Conservation (phyloP, 2,888 invertebrate genomes). For the Atrina japonica region DNA sequence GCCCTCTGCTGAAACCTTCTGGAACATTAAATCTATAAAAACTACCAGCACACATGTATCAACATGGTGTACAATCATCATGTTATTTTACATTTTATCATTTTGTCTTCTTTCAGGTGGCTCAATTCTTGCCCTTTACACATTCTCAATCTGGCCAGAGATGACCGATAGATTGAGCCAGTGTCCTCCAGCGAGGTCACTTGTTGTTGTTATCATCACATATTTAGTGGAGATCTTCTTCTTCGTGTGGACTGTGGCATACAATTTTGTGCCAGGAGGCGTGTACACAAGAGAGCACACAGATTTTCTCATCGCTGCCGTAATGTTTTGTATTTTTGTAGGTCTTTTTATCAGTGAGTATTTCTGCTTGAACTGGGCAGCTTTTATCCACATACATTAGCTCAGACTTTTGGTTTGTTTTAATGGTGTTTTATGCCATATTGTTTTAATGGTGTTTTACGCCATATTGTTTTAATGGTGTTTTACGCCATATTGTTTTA, state of each 20-base stretch:
- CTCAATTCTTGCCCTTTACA: constrained; percentile 72
- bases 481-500: too few species aligned
- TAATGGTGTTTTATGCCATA: neutral
- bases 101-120: constrained; percentile 66
- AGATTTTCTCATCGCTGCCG: constrained; percentile 72
- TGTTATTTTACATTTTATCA: neutral
- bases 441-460: too few species aligned
- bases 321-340: constrained; percentile 67
- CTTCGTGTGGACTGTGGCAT: constrained; percentile 81
- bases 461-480: too few species aligned
- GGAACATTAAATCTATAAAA: too few species aligned
- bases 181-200: constrained; percentile 72
- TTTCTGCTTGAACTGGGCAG: neutral
- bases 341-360: constrained; percentile 67
- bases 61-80: too few species aligned
- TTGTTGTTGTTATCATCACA: constrained; percentile 70
- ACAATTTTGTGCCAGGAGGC: constrained; percentile 81
- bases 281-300: constrained; percentile 80
- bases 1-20: too few species aligned
- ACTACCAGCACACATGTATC: too few species aligned
- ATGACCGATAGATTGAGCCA: constrained; percentile 69
- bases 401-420: too few species aligned
- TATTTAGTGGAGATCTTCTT: constrained; percentile 78
- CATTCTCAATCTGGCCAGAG: constrained; percentile 78
- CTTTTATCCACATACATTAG: neutral